Evolutionary conservation across 2,113 vertebrate species (phyloP), one percentile per base, ranked within the genome.

Genomic region (Taurulus bubalis): DNA sequence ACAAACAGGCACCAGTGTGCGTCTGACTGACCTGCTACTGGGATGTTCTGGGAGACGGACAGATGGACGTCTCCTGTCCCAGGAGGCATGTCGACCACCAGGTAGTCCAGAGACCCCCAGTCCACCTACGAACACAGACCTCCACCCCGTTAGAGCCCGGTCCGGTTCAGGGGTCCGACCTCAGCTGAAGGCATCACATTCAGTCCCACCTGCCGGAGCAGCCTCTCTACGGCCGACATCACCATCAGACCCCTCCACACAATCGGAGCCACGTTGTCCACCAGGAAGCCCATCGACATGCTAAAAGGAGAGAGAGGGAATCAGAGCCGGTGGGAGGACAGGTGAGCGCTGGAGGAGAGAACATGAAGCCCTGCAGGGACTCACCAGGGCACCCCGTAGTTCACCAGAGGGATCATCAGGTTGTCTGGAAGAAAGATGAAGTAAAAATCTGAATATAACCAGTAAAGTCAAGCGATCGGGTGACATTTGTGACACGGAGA

Each of bases 211-310:
- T 99, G 96, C 82, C 97, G 95, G 88, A 99, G 91, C 36, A 99
- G 87, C 56, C 95, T 97, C 89, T 99, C 97, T 86, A 98, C 85
- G 9, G 97, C 98, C 75, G 97, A 99, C 98, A 99, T 99, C 32
- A 99, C 98, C 98, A 99, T 98, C 85, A 98, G 96, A 0, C 98
- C 98, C 83, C 98, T 94, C 98, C 98, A 99, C 45, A 99, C 96
- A 83, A 99, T 90, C 0, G 98, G 98, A 18, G 96, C 92, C 14
- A 90, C 91, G 18, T 99, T 98, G 82, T 97, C 97, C 90, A 99
- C 90, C 88, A 99, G 94, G 90, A 99, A 99, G 15, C 98, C 98
- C 96, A 99, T 98, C 8, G 98, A 99, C 97, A 99, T 99, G 89
- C 98, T 99, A 93, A 38, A 32, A 4, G 30, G 42, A n/a, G 16